phyloP scores from a whole-genome alignment of 2,797 vertebrate genomes.

The Hyperoplus immaculatus region DNA sequence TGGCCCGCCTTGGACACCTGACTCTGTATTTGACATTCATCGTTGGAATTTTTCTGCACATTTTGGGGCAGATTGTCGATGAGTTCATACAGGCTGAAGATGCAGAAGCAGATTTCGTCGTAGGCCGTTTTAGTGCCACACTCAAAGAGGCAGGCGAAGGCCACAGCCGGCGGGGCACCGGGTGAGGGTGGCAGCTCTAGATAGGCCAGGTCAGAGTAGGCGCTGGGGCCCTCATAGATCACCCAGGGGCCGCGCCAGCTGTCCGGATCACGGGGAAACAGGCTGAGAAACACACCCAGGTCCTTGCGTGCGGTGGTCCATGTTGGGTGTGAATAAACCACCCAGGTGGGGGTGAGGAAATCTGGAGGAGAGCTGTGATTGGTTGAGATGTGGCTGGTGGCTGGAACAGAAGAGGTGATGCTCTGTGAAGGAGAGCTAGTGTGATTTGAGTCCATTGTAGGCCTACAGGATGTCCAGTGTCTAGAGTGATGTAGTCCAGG shows the following conservation, averaged over 20 bases:
- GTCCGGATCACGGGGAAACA: slow-evolving; percentile 89
- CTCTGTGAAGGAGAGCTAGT: neutral
- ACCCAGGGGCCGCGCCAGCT: slow-evolving; percentile 96
- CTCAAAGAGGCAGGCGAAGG: slow-evolving; percentile 94
- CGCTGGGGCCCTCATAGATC: slow-evolving; percentile 94
- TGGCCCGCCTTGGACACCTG: neutral
- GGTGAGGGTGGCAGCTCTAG: slow-evolving; percentile 83
- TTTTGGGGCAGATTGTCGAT: slow-evolving; percentile 88
- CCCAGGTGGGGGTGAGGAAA: slow-evolving; percentile 91
- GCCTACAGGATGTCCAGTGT: slow-evolving; percentile 56
- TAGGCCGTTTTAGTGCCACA: slow-evolving; percentile 89
- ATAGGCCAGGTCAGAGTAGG: slow-evolving; percentile 94
- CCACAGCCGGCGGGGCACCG: slow-evolving; percentile 69
- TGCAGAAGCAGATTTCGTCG: slow-evolving; percentile 93
- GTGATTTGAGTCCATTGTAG: neutral
- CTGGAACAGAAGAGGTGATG: neutral
- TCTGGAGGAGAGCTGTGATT: slow-evolving; percentile 37
- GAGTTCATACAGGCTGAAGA: slow-evolving; percentile 92
- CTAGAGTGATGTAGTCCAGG: slow-evolving; percentile 11
- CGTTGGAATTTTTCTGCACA: neutral
- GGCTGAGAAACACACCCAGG: slow-evolving; percentile 91
- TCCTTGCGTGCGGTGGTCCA: slow-evolving; percentile 86
- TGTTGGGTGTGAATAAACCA: slow-evolving; percentile 93
- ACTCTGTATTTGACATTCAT: neutral
- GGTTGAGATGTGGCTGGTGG: neutral